These are phyloP conservation scores for Rhagoletis pomonella DNA, from an alignment of 1,140 invertebrate species.

Conservation along the genomic window DNA sequence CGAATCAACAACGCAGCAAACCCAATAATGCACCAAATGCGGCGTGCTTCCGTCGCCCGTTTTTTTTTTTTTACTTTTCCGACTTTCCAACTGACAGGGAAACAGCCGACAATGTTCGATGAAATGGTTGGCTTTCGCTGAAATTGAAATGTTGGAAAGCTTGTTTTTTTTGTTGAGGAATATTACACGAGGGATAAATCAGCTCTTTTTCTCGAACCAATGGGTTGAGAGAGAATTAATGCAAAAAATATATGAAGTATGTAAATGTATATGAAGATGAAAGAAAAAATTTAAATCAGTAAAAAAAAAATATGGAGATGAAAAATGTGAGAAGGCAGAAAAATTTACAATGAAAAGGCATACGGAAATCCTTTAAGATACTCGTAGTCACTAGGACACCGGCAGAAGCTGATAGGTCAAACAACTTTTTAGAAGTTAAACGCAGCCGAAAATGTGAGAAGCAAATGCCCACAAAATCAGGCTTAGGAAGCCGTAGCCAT, in stretches of 20 bases:
- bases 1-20: constrained; percentile 25
- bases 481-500: too few species aligned
- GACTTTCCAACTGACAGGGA: not conserved
- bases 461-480: too few species aligned
- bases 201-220: not conserved
- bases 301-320: not conserved
- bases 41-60: not conserved
- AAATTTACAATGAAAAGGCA: too few species aligned
- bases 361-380: too few species aligned
- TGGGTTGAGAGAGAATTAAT: not conserved
- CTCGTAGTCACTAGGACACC: too few species aligned
- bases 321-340: too few species aligned
- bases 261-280: not conserved
- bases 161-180: not conserved
- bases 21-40: constrained; percentile 3
- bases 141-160: not conserved
- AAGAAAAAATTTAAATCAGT: not conserved
- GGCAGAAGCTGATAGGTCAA: too few species aligned
- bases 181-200: not conserved
- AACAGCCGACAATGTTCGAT: not conserved
- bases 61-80: too few species aligned
- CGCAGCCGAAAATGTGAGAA: too few species aligned
- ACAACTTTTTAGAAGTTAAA: too few species aligned
- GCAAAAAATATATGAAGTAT: not conserved
- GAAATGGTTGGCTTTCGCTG: constrained; percentile 9